Evolutionary conservation across 2,888 invertebrate species (phyloP), one percentile per base, ranked within the genome.

Genomic region (Neoascia interrupta): DNA sequence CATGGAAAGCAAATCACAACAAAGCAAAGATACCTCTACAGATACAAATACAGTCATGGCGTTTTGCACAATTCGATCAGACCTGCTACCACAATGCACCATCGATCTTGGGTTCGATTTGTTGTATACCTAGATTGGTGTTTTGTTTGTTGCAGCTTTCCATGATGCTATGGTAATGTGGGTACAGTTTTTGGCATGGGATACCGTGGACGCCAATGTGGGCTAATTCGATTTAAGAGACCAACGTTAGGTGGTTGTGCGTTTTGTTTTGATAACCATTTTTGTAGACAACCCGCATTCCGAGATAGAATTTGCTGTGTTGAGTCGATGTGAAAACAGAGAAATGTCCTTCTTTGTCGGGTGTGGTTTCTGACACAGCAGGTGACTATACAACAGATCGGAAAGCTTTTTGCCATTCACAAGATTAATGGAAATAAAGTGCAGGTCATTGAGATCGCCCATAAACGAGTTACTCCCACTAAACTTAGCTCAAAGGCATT

Each of bases 201-300:
- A 60, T 37, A 39, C 41, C 49, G 49, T 54, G 54, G 43, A 41
- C 36, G 18, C 51, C 53, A 53, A 64, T 72, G 72, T 72, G 64
- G 64, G 64, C 72, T 76, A 66, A 66, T 72, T 66, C 21, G 54
- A 60, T 72, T 76, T 64, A n/a, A n/a, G 10, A 72, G 47, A 53
- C 60, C 51, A 56, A 28, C 47, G 23, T 69, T 56, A 49, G 54
- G 63, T 63, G 56, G 31, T 8, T 43, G 34, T 63, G 61, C 18
- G 63, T 63, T n/a, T 51, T 53, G 70, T 53, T 37, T 23, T 11
- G 58, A 36, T 66, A 54, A 26, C 75, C 76, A 72, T 76, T 66
- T 76, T 76, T 39, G 72, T 66, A 72, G 72, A 72, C 64, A 76
- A 53, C 60, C 64, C 64, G 58, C 76, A 76, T 76, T 76, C 53